These are phyloP conservation scores for Neomonachus schauinslandi DNA, from an alignment of 2,113 vertebrate genomes.

Conservation along the genomic window DNA sequence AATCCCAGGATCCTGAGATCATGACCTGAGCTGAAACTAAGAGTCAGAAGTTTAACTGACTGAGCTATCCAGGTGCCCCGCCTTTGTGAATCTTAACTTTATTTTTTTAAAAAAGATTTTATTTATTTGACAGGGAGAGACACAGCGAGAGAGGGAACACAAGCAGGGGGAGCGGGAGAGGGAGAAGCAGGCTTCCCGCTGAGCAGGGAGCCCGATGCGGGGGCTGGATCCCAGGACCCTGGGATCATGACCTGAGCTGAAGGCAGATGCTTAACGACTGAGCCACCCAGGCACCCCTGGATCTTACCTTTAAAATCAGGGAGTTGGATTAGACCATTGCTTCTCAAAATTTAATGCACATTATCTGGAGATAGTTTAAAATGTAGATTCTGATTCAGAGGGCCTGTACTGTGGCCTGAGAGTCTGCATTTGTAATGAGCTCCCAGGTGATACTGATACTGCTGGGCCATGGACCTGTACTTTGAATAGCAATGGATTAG, in stretches of 20 bases:
- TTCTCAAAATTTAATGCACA: background rate
- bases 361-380: background rate
- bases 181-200: no score
- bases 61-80: background rate
- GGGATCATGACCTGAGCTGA: background rate
- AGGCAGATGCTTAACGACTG: background rate
- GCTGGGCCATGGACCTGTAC: background rate
- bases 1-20: background rate
- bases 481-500: background rate
- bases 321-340: background rate
- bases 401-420: background rate
- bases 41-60: background rate
- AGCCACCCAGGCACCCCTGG: background rate
- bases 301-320: slow-evolving; percentile 1
- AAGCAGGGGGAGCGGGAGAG: no score
- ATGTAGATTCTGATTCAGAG: background rate
- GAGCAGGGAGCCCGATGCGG: no score
- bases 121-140: no score
- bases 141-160: no score
- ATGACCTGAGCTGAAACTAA: background rate
- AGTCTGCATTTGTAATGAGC: background rate
- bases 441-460: background rate
- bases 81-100: background rate
- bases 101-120: no score
- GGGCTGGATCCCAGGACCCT: background rate